phyloP scores from a whole-genome alignment of 2,888 invertebrate genomes.

The Hoplodrina ambigua region DNA sequence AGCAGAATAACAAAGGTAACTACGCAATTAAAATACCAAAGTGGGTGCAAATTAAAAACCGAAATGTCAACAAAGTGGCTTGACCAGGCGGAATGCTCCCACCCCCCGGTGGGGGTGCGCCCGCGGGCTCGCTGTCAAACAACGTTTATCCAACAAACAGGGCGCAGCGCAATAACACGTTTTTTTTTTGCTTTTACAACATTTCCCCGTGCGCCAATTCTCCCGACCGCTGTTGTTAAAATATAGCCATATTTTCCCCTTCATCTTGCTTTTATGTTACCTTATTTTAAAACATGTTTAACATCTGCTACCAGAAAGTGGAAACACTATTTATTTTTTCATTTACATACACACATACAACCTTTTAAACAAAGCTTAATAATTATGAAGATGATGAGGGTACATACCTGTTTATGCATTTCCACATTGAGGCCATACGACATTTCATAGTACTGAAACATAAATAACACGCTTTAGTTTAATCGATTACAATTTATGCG shows the following conservation, averaged over 20 bases:
- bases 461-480: slow-evolving; percentile 82
- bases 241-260: slow-evolving; percentile 73
- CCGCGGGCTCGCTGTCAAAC: slow-evolving; percentile 80
- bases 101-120: slow-evolving; percentile 60
- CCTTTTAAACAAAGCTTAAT: slow-evolving; percentile 12
- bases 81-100: slow-evolving; percentile 68
- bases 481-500: slow-evolving; percentile 77
- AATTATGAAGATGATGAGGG: slow-evolving; percentile 41
- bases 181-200: slow-evolving; percentile 81
- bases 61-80: slow-evolving; percentile 80
- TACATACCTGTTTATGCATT: slow-evolving; percentile 98
- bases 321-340: slow-evolving; percentile 65
- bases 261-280: slow-evolving; percentile 65
- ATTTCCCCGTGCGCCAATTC: slow-evolving; percentile 78
- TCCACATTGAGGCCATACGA: slow-evolving; percentile 99
- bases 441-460: slow-evolving; percentile 99
- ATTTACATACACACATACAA: slow-evolving; percentile 29
- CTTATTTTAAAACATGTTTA: slow-evolving; percentile 61
- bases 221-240: slow-evolving; percentile 69
- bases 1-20: slow-evolving; percentile 50
- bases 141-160: slow-evolving; percentile 85
- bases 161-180: slow-evolving; percentile 83
- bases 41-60: slow-evolving; percentile 78
- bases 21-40: slow-evolving; percentile 65
- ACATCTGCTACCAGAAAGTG: slow-evolving; percentile 72